Evolutionary conservation across 2,888 invertebrate genomes (phyloP), one percentile per base, ranked within the genome.

Genomic region (Tanytarsus gracilentus): DNA sequence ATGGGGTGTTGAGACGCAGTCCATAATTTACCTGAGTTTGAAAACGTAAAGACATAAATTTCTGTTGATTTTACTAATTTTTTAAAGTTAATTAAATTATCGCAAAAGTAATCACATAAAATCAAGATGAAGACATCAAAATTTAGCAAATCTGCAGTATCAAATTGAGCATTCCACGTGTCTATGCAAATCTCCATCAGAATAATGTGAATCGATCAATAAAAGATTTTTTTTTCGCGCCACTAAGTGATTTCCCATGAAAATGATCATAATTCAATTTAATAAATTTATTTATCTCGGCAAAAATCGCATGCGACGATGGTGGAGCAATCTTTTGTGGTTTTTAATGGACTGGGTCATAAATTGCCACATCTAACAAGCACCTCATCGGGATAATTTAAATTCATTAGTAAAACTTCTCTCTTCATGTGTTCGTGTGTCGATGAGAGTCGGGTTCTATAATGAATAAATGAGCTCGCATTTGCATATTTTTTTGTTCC

Each of bases 401-500:
- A 58, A 40, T 56, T 56, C 58, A 58, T 58, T 58, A 58, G 39
- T 26, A 44, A n/a, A 29, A 26, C 44, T 58, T 58, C 33, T 36
- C 23, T 53, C 30, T 16, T 25, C 23, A 44, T 44, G 23, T 23
- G 11, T 33, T 33, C n/a, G 9, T 33, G 8, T 44, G 21, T 44
- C 44, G 14, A 36, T 40, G 2, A 16, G 14, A 16, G 21, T 40
- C 40, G n/a, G 8, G 16, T 44, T 8, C 44, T 44, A 23, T 23
- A 55, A 25, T 55, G 48, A 48, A 58, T 58, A 58, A 58, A 58
- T 58, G 58, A 48, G 44, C 26, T 56, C 56, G 25, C 39, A 58
- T 58, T 58, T 58, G 58, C 58, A 58, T 58, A 58, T 18, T 44
- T 44, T 44, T 44, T 44, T 44, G 18, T 21, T 44, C 8, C 21